phyloP scores from a whole-genome alignment of 2,113 vertebrate genomes.

The Epinephelus fuscoguttatus region DNA sequence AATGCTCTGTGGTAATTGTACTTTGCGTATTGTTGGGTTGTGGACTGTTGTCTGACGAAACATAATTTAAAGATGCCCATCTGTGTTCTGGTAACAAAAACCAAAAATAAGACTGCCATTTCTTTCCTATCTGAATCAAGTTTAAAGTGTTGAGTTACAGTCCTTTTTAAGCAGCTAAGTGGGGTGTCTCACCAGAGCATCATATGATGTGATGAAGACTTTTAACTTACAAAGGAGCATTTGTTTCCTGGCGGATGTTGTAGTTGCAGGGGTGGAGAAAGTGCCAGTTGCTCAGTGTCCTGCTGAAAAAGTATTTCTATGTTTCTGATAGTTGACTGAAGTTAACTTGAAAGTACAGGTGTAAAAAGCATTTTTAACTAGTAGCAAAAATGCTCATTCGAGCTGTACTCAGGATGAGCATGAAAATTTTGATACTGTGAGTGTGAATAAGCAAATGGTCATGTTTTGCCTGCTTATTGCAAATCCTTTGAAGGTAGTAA shows the following conservation, averaged over 20 bases:
- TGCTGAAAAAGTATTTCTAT: not conserved
- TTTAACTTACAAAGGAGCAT: conserved; percentile 15
- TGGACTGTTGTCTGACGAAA: not conserved
- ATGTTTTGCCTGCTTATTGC: not conserved
- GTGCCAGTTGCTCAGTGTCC: not conserved
- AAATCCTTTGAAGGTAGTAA: not conserved
- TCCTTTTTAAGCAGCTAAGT: not conserved
- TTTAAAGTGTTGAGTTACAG: not conserved
- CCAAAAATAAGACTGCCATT: no score
- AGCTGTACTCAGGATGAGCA: not conserved
- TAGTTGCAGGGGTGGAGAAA: not conserved
- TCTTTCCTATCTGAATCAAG: not conserved
- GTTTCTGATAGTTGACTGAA: not conserved
- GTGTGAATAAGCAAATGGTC: not conserved
- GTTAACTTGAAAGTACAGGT: not conserved
- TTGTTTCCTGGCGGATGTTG: not conserved
- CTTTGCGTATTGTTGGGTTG: not conserved
- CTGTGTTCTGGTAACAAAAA: no score
- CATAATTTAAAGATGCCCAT: not conserved
- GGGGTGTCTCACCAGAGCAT: conserved; percentile 5
- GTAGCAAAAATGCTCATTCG: not conserved
- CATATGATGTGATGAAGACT: conserved; percentile 39
- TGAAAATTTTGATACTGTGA: not conserved
- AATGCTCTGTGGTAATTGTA: not conserved
- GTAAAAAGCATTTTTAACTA: not conserved